Percentiles rank a stretch among this genome's conserved stretches.
phyloP scores from a whole-genome alignment of 2,888 invertebrate genomes.

The Temnothorax ravouxi region DNA sequence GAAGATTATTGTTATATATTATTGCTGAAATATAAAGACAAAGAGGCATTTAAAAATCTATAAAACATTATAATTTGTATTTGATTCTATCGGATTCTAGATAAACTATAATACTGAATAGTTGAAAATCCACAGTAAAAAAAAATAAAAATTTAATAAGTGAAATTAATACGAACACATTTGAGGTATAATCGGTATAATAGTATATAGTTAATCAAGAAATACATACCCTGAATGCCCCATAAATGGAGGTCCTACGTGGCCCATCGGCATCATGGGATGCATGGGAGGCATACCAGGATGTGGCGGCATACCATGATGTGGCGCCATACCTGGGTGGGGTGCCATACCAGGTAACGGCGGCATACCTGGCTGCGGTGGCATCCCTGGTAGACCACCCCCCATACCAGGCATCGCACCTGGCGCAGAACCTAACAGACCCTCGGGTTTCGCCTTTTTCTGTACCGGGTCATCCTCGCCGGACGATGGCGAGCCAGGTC shows the following conservation, averaged over 20 bases:
- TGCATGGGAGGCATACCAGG: conserved; percentile 89
- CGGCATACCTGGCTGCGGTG: conserved; percentile 87
- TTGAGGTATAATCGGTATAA: conserved; percentile 65
- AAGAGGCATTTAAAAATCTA: not conserved
- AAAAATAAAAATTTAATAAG: conserved; percentile 44
- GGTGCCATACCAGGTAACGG: conserved; percentile 89
- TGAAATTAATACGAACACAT: not conserved
- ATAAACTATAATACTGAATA: not conserved
- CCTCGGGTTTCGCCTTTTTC: conserved; percentile 91
- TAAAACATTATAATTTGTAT: not conserved
- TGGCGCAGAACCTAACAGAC: conserved; percentile 89
- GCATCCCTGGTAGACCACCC: conserved; percentile 90
- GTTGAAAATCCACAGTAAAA: not conserved
- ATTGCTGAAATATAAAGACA: not conserved
- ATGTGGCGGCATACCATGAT: conserved; percentile 87
- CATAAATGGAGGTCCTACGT: conserved; percentile 93
- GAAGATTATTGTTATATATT: too few species aligned
- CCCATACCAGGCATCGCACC: conserved; percentile 89
- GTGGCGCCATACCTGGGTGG: conserved; percentile 87
- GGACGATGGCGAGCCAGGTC: conserved; percentile 92
- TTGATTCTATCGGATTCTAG: not conserved
- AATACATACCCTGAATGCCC: conserved; percentile 87
- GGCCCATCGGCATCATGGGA: conserved; percentile 89
- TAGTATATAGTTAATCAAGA: conserved; percentile 41
- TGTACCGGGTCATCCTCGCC: conserved; percentile 94